Evolutionary conservation across 1,140 invertebrate genomes (phyloP), one percentile per base, ranked within the genome.

Genomic region (Aporrectodea caliginosa): DNA sequence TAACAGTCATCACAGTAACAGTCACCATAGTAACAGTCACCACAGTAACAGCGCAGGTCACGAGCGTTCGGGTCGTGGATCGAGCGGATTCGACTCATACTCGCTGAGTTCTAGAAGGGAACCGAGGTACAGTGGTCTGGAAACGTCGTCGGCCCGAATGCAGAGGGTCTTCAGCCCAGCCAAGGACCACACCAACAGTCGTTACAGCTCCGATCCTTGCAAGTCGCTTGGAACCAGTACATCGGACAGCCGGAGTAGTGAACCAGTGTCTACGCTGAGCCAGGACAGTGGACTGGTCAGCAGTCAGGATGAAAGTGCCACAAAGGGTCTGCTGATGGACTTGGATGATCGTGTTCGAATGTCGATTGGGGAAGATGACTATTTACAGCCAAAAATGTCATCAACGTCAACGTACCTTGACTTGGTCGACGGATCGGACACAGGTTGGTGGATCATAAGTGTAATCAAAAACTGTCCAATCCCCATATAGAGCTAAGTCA

Each of bases 341-440:
- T 58, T 58, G 43, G 43, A 58, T 6, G 43, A 58, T 58, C 43
- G 43, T 22, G 43, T 58, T 58, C 43, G 43, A 22, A 58, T 58
- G 6, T 22, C 43, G 79, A 90, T 98, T 1, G 97, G 98, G 84
- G 96, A 98, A 87, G 96, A 98, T 86, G 95, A 98, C 85, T 98
- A 98, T 86, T 89, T 98, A 34, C 95, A 98, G 92, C 96, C 96
- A 14, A 84, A 85, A 69, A 96, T 95, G 1, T 92, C 94, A 30
- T 87, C 86, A 27, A 91, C 92, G 0, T 90, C 93, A 31, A 82
- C 87, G 34, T 98, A 98, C 85, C 94, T 97, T 90, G 95, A 98
- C 90, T 90, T 98, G 79, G 86, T 85, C 69, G 84, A 85, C 78
- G 80, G 80, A 70, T 35, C 22, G 33, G 34, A 58, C 22, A 12